phyloP scores from a whole-genome alignment of 2,888 invertebrate species.

The Trissoscelio sp. region DNA sequence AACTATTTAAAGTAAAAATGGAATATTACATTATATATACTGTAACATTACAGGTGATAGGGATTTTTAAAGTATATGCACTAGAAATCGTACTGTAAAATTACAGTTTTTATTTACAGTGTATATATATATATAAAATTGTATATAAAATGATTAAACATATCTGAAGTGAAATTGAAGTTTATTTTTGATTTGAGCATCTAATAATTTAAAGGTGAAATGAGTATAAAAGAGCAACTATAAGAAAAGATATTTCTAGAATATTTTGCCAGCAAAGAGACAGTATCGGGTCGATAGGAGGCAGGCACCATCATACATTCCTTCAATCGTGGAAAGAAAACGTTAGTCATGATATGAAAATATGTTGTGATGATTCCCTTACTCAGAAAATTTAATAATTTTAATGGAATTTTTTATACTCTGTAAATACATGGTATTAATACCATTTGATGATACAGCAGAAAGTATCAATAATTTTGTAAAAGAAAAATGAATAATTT shows the following conservation, averaged over 20 bases:
- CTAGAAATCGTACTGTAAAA: too few species aligned
- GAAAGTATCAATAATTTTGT: constrained; percentile 5
- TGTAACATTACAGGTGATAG: too few species aligned
- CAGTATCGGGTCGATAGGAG: constrained; percentile 44
- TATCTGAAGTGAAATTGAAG: too few species aligned
- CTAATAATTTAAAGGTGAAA: too few species aligned
- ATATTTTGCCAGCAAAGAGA: constrained; percentile 24
- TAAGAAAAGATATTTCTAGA: constrained; percentile 29
- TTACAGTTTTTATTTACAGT: too few species aligned
- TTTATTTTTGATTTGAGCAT: too few species aligned
- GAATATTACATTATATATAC: too few species aligned
- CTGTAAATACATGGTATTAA: not conserved
- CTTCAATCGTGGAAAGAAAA: constrained; percentile 46
- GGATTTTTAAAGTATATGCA: too few species aligned
- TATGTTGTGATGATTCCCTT: not conserved
- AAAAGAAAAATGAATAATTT: not conserved
- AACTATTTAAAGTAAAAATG: too few species aligned
- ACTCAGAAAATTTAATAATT: constrained; percentile 14
- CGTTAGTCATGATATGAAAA: constrained; percentile 28
- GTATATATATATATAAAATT: too few species aligned
- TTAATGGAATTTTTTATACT: constrained; percentile 17
- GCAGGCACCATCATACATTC: constrained; percentile 34
- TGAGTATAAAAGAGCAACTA: not conserved
- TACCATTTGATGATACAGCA: constrained; percentile 17
- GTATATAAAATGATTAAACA: too few species aligned